phyloP scores from a whole-genome alignment of 2,797 vertebrate genomes.

The Xenopus petersii region DNA sequence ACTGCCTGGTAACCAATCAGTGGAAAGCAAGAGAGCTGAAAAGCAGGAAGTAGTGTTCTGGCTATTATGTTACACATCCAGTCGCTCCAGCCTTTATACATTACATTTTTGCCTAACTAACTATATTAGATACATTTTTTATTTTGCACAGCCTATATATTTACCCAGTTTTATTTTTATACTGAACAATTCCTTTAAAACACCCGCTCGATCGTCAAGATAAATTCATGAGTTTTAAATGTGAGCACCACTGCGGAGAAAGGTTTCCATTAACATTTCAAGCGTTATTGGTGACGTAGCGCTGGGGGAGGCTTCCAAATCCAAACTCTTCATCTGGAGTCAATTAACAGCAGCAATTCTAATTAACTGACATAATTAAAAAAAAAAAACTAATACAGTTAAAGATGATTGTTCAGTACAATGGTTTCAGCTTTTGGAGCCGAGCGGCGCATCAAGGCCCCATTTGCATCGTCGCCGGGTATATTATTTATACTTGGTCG shows the following conservation, averaged over 20 bases:
- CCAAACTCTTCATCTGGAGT: conserved; percentile 64
- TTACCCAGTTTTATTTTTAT: no score
- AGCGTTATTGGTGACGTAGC: conserved; percentile 32
- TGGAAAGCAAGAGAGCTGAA: no score
- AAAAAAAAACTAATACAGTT: conserved; percentile 75
- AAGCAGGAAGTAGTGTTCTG: no score
- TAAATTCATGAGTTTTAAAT: conserved; percentile 8
- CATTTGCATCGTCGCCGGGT: conserved; percentile 65
- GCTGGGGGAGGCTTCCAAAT: conserved; percentile 31
- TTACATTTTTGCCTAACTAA: no score
- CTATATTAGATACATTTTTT: no score
- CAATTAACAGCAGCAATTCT: conserved; percentile 73
- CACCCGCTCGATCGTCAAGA: neutral
- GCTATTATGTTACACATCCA: no score
- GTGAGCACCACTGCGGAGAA: neutral
- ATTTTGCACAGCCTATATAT: no score
- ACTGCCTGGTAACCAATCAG: no score
- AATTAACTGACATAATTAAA: conserved; percentile 77
- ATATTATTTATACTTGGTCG: conserved; percentile 68
- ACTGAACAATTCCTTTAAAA: neutral
- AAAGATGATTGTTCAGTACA: conserved; percentile 72
- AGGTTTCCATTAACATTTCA: neutral
- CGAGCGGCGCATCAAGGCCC: conserved; percentile 67
- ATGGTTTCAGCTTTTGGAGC: conserved; percentile 68
- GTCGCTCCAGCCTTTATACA: no score